phyloP scores from a whole-genome alignment of 1,140 invertebrate genomes.

The Eriocheir sinensis region DNA sequence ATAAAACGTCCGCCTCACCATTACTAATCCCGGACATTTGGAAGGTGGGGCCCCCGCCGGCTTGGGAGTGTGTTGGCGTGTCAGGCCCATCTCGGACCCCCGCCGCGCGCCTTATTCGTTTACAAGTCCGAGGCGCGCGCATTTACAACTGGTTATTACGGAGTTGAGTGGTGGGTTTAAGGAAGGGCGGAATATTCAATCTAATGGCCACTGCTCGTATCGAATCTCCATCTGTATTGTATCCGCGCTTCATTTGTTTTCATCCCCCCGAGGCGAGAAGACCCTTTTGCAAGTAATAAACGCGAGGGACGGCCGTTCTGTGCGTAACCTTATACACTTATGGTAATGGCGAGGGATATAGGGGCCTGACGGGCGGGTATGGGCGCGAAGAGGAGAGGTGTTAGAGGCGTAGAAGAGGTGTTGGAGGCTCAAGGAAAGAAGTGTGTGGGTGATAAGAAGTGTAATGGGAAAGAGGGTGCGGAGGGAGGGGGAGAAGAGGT shows the following conservation, averaged over 20 bases:
- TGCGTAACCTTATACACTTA: background rate
- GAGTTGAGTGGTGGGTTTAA: constrained; percentile 62
- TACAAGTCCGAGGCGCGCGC: constrained; percentile 75
- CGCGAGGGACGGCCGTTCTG: background rate
- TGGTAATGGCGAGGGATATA: too few species aligned
- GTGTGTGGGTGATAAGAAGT: too few species aligned
- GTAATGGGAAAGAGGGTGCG: too few species aligned
- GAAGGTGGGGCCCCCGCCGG: constrained; percentile 16
- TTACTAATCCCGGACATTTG: constrained; percentile 38
- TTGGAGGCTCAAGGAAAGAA: background rate
- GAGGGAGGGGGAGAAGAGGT: too few species aligned
- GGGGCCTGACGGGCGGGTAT: background rate
- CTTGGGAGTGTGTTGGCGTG: constrained; percentile 55
- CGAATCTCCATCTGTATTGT: constrained; percentile 26
- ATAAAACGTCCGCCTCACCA: constrained; percentile 29
- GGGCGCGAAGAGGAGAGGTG: background rate
- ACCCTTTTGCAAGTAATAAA: background rate
- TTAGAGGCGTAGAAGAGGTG: background rate
- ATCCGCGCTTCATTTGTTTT: background rate
- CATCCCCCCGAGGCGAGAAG: background rate
- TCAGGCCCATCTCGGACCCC: constrained; percentile 64
- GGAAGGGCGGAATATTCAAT: constrained; percentile 62
- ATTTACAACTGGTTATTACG: constrained; percentile 75
- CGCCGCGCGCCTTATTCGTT: constrained; percentile 68
- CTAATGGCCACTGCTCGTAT: constrained; percentile 60